Evolutionary conservation across 2,113 vertebrate genomes (phyloP).

Genomic region (Colius striatus): DNA sequence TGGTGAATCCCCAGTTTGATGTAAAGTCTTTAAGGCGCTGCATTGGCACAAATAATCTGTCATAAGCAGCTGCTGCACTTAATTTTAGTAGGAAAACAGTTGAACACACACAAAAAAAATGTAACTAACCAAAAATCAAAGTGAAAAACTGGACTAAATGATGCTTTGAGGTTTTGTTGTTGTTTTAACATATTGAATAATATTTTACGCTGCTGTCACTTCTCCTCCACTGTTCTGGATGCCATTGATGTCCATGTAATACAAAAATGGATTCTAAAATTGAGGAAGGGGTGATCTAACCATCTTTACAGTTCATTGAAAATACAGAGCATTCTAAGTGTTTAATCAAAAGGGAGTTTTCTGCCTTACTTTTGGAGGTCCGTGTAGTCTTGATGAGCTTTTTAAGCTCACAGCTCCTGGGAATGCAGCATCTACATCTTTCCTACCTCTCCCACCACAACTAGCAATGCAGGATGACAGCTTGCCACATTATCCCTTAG

Average conservation of each 20-base stretch:
- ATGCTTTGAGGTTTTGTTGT: no score
- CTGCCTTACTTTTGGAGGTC: neutral
- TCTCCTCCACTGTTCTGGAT: neutral
- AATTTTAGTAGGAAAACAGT: neutral
- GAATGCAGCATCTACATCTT: neutral
- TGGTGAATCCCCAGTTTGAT: neutral
- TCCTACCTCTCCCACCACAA: no score
- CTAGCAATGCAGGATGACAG: neutral
- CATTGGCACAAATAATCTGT: neutral
- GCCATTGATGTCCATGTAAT: accelerated
- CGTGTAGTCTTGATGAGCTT: neutral
- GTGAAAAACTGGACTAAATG: neutral
- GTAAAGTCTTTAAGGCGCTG: neutral
- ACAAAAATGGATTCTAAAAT: neutral
- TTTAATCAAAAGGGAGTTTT: neutral
- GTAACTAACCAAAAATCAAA: neutral
- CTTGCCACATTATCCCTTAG: neutral
- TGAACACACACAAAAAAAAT: neutral
- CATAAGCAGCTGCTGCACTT: neutral
- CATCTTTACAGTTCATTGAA: neutral
- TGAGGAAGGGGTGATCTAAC: neutral
- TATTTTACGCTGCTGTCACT: neutral
- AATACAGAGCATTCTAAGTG: neutral
- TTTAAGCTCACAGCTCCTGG: neutral
- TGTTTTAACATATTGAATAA: neutral